phyloP scores from a whole-genome alignment of 2,888 invertebrate species.

The Pharmacophagus antenor region DNA sequence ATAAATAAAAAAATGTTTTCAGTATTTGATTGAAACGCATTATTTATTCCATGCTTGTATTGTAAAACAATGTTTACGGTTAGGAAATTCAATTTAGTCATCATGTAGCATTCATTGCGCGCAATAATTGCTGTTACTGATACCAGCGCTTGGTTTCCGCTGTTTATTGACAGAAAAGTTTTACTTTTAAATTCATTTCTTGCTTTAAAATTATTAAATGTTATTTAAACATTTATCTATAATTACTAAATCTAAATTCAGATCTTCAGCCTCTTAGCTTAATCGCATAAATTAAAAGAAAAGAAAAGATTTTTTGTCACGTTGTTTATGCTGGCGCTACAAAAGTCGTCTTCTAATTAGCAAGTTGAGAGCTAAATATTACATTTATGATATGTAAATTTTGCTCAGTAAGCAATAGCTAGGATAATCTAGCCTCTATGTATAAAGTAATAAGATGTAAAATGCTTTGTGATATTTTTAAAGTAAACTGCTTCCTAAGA shows the following conservation, averaged over 20 bases:
- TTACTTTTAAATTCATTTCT: too few relatives aligned
- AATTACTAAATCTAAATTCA: too few relatives aligned
- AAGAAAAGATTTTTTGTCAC: neutral
- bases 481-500: constrained; percentile 50
- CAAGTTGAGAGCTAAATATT: constrained; percentile 79
- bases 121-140: neutral
- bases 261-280: too few relatives aligned
- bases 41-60: neutral
- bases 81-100: constrained; percentile 11
- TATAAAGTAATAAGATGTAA: constrained; percentile 41
- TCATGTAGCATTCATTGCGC: constrained; percentile 8
- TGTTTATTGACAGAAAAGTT: too few relatives aligned
- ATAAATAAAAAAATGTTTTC: too few relatives aligned
- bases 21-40: neutral
- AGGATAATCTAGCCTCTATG: constrained; percentile 54
- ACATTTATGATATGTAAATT: constrained; percentile 80
- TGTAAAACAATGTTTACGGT: neutral
- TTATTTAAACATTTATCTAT: too few relatives aligned
- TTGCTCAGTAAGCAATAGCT: constrained; percentile 49
- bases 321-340: constrained; percentile 49
- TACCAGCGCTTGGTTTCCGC: neutral
- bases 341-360: constrained; percentile 74
- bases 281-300: too few relatives aligned
- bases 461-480: constrained; percentile 37
- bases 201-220: too few relatives aligned